phyloP scores from a whole-genome alignment of 2,113 vertebrate species.

The Scartelaos histophorus region DNA sequence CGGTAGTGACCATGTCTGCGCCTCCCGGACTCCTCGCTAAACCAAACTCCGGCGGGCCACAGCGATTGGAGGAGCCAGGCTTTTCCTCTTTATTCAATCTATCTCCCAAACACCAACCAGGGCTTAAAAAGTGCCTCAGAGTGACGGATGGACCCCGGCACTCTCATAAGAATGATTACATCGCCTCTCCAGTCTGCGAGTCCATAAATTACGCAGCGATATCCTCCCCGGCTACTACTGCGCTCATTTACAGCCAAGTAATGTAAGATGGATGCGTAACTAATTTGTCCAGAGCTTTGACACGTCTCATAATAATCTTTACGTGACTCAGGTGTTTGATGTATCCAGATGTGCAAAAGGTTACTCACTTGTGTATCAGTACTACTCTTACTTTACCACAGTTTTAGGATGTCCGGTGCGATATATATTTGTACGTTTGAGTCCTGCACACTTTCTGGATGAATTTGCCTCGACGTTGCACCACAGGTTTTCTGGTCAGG shows the following conservation, averaged over 20 bases:
- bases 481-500: too few species aligned
- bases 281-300: conserved; percentile 55
- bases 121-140: conserved; percentile 47
- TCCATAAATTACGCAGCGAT: conserved; percentile 60
- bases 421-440: too few species aligned
- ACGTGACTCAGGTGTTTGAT: neutral
- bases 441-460: too few species aligned
- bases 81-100: conserved; percentile 39
- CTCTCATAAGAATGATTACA: conserved; percentile 65
- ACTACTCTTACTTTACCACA: too few species aligned
- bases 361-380: too few species aligned
- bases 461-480: too few species aligned
- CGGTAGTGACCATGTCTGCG: conserved; percentile 32
- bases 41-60: conserved; percentile 17
- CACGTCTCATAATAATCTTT: conserved; percentile 40
- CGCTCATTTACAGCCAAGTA: conserved; percentile 36
- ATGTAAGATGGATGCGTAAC: conserved; percentile 35
- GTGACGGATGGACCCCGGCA: conserved; percentile 55
- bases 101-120: conserved; percentile 54
- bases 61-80: conserved; percentile 52
- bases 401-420: too few species aligned
- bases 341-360: neutral
- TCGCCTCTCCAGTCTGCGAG: conserved; percentile 47
- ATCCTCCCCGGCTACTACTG: conserved; percentile 26
- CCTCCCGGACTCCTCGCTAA: conserved; percentile 32